phyloP scores from a whole-genome alignment of 2,113 vertebrate genomes.

The Egretta garzetta region DNA sequence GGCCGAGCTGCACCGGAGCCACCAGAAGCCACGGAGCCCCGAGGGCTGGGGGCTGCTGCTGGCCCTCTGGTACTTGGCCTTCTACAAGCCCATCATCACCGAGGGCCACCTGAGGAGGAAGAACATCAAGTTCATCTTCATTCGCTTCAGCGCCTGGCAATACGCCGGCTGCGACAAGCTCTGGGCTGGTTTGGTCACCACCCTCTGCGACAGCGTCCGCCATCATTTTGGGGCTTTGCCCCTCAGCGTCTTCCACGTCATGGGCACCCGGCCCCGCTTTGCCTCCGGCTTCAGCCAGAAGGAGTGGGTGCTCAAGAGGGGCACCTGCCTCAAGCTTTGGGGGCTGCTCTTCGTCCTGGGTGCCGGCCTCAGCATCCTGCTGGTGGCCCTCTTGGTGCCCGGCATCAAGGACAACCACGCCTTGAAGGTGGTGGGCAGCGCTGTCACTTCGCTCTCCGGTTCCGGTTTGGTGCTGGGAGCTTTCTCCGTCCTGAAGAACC shows the following conservation, averaged over 20 bases:
- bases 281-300: constrained; percentile 21
- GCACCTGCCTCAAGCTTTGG: constrained; percentile 72
- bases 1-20: not conserved
- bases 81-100: constrained; percentile 79
- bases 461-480: constrained; percentile 64
- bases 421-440: constrained; percentile 65
- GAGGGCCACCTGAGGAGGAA: constrained; percentile 74
- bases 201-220: constrained; percentile 82
- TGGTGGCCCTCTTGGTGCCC: constrained; percentile 50
- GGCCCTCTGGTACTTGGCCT: constrained; percentile 81
- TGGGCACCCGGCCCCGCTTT: constrained; percentile 58
- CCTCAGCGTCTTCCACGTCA: constrained; percentile 82
- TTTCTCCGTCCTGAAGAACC: constrained; percentile 78
- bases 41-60: constrained; percentile 56
- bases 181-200: constrained; percentile 90
- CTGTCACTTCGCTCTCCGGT: constrained; percentile 80
- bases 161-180: constrained; percentile 92
- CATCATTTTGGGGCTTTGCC: constrained; percentile 83
- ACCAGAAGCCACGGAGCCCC: not conserved
- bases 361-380: constrained; percentile 23
- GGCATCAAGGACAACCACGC: not conserved
- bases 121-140: constrained; percentile 83
- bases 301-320: constrained; percentile 81
- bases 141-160: constrained; percentile 94
- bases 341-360: constrained; percentile 50